phyloP scores from a whole-genome alignment of 1,140 invertebrate genomes.

The Drosophila littoralis region DNA sequence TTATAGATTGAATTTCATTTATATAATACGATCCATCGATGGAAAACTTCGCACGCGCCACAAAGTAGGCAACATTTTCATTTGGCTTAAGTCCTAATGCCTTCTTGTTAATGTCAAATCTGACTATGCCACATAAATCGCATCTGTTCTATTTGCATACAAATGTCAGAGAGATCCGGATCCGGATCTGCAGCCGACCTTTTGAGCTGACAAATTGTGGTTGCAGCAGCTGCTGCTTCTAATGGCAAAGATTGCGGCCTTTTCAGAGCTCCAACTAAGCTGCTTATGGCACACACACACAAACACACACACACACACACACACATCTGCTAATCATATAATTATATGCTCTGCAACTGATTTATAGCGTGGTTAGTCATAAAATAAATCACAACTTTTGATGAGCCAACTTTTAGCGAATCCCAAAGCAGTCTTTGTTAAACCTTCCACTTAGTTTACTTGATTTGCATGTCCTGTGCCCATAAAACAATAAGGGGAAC shows the following conservation, averaged over 20 bases:
- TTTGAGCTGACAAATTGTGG: not conserved
- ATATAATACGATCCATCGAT: not conserved
- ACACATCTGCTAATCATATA: not conserved
- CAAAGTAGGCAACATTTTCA: conserved; percentile 28
- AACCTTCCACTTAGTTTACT: not conserved
- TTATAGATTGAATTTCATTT: conserved; percentile 1
- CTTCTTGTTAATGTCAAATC: not conserved
- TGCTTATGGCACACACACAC: conserved; percentile 41
- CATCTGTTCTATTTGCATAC: not conserved
- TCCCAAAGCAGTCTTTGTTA: not conserved
- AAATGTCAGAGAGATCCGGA: not conserved
- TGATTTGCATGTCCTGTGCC: conserved; percentile 30
- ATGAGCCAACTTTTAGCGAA: not conserved
- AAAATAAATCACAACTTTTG: conserved; percentile 13
- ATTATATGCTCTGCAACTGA: not conserved
- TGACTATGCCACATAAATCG: not conserved
- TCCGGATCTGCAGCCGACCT: conserved; percentile 8
- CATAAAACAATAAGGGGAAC: conserved; percentile 29
- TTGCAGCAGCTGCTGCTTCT: conserved; percentile 21
- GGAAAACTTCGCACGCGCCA: not conserved
- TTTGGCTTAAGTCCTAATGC: not conserved
- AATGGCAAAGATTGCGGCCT: conserved; percentile 20
- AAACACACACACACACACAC: not conserved
- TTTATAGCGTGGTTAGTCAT: conserved; percentile 4
- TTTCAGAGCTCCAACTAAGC: conserved; percentile 41